phyloP scores from a whole-genome alignment of 2,797 vertebrate species.

The Mastacembelus armatus region DNA sequence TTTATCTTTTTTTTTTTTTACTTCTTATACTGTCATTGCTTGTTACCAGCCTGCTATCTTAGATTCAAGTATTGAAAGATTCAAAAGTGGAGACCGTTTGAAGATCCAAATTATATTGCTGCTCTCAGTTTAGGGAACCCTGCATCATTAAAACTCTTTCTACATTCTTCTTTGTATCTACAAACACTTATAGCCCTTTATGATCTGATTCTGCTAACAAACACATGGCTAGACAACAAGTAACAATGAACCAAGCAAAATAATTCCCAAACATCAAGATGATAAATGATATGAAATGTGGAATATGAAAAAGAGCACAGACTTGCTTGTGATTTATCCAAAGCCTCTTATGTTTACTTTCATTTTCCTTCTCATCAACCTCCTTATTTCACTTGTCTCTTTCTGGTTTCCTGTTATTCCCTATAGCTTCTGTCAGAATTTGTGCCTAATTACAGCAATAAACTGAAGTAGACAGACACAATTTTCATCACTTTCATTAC shows the following conservation, averaged over 20 bases:
- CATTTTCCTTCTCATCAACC: not conserved
- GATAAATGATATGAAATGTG: not conserved
- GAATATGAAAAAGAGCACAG: not conserved
- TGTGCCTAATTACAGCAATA: constrained; percentile 25
- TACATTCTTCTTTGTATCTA: constrained; percentile 27
- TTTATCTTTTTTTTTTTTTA: constrained; percentile 55
- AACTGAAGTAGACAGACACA: constrained; percentile 9
- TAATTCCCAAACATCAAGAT: not conserved
- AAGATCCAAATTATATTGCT: constrained; percentile 26
- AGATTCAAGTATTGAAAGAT: constrained; percentile 35
- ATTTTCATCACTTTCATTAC: constrained; percentile 34
- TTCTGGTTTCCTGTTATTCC: constrained; percentile 16
- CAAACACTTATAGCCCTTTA: constrained; percentile 6
- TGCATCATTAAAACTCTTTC: constrained; percentile 47
- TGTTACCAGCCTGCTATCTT: constrained; percentile 32
- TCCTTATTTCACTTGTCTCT: not conserved
- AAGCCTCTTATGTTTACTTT: constrained; percentile 16
- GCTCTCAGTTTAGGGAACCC: constrained; percentile 19
- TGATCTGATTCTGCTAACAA: constrained; percentile 28
- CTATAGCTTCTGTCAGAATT: not conserved
- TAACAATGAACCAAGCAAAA: constrained; percentile 2
- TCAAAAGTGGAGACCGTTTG: constrained; percentile 40
- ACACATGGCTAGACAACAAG: constrained; percentile 11
- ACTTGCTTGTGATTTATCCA: not conserved
- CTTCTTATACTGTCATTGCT: constrained; percentile 45